Base-by-base conservation (phyloP, 2,797 vertebrate genomes). In the Sebastes trivittatus region DNA sequence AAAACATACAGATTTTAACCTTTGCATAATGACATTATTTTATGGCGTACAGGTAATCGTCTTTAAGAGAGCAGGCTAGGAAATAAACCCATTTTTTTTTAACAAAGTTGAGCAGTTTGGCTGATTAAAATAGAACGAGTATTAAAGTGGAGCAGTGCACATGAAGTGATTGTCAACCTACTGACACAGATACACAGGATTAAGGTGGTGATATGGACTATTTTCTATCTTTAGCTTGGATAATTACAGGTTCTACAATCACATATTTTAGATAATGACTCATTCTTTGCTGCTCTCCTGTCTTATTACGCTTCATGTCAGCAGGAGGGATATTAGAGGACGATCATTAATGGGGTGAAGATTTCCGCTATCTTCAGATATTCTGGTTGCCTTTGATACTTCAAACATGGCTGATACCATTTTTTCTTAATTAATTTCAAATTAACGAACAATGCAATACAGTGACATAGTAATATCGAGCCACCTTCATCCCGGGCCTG, bases 201-300 rank as follows among this genome's bases (percentile, higher is more conserved):
- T 81, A 27, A 76, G 42, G 22, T 61, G 49, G 6, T 7, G 7
- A 83, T 56, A 23, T 64, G 79, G 27, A 75, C 72, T 25, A 60
- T 55, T 77, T 84, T 79, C 80, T 82, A 79, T 83, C 56, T 84
- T 87, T 87, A 83, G 68, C 66, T 63, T 34, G 16, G 78, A 18
- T 77, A 54, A 74, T 68, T 55, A 29, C 56, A 22, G 29, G n/a
- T 75, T 82, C 27, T 30, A 14, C 42, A 42, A 34, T 42, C 55
- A 61, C 78, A 61, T 4, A 10, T 61, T 11, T 32, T 3, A 29
- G 32, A 59, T 76, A 55, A 79, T 66, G 52, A 54, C n/a, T n/a
- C 38, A 22, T 42, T 58, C 32, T 49, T 36, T 58, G 36, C 34
- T 8, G 64, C 55, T 38, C 59, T 69, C 23, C 52, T 61, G 42